phyloP scores from a whole-genome alignment of 2,888 invertebrate genomes.

The Dione juno region DNA sequence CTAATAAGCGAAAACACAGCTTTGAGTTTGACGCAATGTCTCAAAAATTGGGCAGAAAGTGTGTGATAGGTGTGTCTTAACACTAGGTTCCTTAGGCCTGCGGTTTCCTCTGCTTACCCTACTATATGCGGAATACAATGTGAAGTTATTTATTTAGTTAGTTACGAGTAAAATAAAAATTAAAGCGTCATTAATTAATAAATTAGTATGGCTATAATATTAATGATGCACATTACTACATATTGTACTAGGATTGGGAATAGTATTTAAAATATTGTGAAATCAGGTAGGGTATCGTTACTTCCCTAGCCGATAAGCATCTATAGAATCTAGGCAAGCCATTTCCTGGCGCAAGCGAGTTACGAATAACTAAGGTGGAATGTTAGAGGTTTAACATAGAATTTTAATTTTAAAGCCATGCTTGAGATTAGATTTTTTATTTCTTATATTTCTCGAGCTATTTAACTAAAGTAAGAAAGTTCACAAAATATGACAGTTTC shows the following conservation, averaged over 20 bases:
- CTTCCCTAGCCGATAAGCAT: constrained; percentile 58
- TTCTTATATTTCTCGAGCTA: background rate
- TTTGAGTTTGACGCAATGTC: too few species aligned
- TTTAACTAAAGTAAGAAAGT: background rate
- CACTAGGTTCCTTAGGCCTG: too few species aligned
- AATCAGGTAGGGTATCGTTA: constrained; percentile 28
- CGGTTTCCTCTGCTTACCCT: background rate
- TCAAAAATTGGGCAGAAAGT: too few species aligned
- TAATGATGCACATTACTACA: too few species aligned
- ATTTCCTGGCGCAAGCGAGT: constrained; percentile 24
- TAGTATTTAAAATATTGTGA: constrained; percentile 25
- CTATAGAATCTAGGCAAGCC: constrained; percentile 47
- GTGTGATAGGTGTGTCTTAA: too few species aligned
- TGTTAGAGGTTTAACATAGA: constrained; percentile 23
- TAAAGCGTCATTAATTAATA: background rate
- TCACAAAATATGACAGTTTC: too few species aligned
- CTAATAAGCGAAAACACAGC: too few species aligned
- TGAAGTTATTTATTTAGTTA: too few species aligned
- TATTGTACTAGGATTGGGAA: constrained; percentile 16
- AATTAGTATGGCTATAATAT: background rate
- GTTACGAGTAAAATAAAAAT: background rate
- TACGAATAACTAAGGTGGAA: constrained; percentile 18
- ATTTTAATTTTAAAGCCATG: constrained; percentile 20
- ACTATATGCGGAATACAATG: background rate
- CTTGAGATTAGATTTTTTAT: background rate